phyloP scores from a whole-genome alignment of 2,113 vertebrate genomes.

The Poeciliopsis occidentalis region DNA sequence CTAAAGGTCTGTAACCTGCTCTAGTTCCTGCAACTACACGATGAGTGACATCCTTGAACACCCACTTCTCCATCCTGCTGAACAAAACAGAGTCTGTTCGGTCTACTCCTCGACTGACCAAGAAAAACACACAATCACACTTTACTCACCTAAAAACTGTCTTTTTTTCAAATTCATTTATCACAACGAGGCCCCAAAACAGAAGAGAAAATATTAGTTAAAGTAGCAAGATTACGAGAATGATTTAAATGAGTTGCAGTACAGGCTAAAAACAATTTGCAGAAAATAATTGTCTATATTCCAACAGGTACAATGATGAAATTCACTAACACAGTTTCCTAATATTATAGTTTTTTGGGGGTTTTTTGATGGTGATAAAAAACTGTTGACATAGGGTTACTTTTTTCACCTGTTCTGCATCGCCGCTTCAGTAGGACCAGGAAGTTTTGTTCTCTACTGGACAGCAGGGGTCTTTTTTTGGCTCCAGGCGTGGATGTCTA shows the following conservation, averaged over 20 bases:
- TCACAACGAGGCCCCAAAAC: conserved; percentile 42
- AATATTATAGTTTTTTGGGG: too few species aligned
- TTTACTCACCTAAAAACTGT: conserved; percentile 43
- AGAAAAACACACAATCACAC: conserved; percentile 36
- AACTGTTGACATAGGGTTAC: too few species aligned
- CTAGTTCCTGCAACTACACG: conserved; percentile 42
- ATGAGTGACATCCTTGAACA: conserved; percentile 69
- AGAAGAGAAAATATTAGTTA: background rate
- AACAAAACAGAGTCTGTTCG: conserved; percentile 74
- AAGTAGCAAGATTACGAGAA: background rate
- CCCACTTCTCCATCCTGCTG: conserved; percentile 18
- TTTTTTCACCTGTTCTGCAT: too few species aligned
- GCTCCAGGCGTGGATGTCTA: too few species aligned
- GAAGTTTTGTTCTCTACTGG: too few species aligned
- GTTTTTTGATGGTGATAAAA: background rate
- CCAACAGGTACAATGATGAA: too few species aligned
- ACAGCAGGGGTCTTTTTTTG: too few species aligned
- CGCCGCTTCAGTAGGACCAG: too few species aligned
- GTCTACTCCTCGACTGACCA: conserved; percentile 9
- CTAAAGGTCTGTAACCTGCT: conserved; percentile 48
- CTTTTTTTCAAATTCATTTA: conserved; percentile 24
- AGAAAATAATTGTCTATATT: background rate
- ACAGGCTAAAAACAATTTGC: background rate
- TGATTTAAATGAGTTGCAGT: background rate
- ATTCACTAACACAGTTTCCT: too few species aligned